A percentile compares a stretch with the other conserved stretches of the same genome.
These are phyloP conservation scores for Onychostruthus taczanowskii DNA, from an alignment of 2,113 vertebrate genomes.

Conservation along the genomic window DNA sequence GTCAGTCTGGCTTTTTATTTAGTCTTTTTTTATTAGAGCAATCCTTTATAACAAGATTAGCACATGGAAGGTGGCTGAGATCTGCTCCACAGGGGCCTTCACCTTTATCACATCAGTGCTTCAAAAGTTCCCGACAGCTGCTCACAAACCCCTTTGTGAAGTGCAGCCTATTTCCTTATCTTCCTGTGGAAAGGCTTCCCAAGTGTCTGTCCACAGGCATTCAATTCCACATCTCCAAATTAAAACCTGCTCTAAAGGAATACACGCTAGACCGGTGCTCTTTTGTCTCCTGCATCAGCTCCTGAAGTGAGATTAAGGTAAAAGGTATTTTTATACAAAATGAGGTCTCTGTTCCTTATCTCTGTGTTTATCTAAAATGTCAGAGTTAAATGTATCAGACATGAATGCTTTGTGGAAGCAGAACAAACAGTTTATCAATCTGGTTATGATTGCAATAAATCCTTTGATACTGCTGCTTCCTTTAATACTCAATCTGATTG, in stretches of 20 bases:
- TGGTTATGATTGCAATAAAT: constrained; percentile 2
- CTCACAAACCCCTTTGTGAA: neutral
- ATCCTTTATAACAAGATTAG: neutral
- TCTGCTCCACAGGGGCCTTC: neutral
- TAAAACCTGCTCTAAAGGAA: neutral
- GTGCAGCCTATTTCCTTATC: neutral
- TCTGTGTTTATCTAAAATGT: constrained; percentile 17
- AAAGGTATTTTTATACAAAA: neutral
- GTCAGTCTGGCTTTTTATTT: neutral
- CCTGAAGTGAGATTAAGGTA: neutral
- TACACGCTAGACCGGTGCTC: neutral
- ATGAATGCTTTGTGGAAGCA: neutral
- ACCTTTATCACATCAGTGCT: neutral
- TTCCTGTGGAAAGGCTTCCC: neutral
- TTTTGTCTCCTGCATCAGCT: neutral
- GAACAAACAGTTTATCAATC: neutral
- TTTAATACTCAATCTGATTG: neutral
- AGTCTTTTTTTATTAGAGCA: neutral
- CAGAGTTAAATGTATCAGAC: neutral
- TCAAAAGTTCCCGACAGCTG: neutral
- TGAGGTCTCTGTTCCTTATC: neutral
- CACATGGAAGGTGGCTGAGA: neutral
- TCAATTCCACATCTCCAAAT: constrained; percentile 22
- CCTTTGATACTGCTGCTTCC: neutral
- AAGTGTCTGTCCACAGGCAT: neutral